Percentiles rank a stretch among this genome's conserved stretches.
Evolutionary conservation across 2,797 vertebrate genomes (phyloP).

Genomic region (Manis crassicaudata): DNA sequence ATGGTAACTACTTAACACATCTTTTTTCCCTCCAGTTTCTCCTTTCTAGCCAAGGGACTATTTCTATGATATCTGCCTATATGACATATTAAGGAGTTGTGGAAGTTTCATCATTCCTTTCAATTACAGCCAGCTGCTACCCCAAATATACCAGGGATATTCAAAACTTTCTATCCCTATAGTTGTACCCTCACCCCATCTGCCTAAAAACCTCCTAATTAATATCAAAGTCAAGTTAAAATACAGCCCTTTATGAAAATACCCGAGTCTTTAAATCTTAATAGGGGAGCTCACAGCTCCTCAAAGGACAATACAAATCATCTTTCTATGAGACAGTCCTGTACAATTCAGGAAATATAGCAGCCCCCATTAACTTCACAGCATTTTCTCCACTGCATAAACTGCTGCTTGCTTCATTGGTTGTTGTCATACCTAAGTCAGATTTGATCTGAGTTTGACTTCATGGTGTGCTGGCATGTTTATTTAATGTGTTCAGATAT

Average conservation of each 20-base stretch:
- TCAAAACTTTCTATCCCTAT: not conserved
- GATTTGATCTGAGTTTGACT: not conserved
- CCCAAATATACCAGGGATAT: not conserved
- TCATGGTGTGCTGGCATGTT: not conserved
- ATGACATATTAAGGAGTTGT: not conserved
- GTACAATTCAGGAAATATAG: not conserved
- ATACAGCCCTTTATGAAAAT: not conserved
- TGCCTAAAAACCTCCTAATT: not conserved
- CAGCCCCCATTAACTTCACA: not conserved
- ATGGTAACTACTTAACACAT: not conserved
- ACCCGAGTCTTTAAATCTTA: not conserved
- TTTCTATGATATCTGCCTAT: not conserved
- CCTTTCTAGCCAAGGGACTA: not conserved
- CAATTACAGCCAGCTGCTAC: not conserved
- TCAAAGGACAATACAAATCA: not conserved
- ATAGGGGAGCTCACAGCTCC: not conserved
- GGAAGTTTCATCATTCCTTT: not conserved
- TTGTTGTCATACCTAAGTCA: not conserved
- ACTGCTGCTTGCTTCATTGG: not conserved
- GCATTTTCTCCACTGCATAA: not conserved
- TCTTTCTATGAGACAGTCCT: not conserved
- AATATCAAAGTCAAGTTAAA: not conserved
- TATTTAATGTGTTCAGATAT: not conserved
- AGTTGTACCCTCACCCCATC: not conserved
- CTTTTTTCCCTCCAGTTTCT: not conserved